Percentiles rank a stretch among this genome's conserved stretches.
Evolutionary conservation across 2,797 vertebrate species (phyloP).

Genomic region (Hafferia zeledoni): DNA sequence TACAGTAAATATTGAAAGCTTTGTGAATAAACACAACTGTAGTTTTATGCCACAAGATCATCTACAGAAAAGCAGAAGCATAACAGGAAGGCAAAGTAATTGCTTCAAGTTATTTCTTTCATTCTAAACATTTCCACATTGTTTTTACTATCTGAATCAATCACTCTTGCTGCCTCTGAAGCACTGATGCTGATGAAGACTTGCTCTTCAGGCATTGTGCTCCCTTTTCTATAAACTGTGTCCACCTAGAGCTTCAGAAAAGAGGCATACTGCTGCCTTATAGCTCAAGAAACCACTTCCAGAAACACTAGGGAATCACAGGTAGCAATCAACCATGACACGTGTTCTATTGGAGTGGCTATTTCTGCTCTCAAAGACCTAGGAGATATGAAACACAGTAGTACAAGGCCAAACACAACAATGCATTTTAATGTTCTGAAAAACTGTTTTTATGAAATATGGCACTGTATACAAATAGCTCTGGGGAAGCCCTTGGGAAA

Average conservation of each 20-base stretch:
- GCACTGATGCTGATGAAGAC: neutral
- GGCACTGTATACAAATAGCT: neutral
- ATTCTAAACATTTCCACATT: neutral
- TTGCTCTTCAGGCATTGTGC: accelerated
- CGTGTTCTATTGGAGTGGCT: neutral
- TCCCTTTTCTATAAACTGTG: neutral
- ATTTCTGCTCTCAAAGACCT: neutral
- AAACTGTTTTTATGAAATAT: neutral
- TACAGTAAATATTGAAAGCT: neutral
- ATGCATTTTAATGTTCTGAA: neutral
- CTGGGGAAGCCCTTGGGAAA: neutral
- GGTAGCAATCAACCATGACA: accelerated
- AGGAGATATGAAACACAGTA: neutral
- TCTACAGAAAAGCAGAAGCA: neutral
- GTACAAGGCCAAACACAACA: neutral
- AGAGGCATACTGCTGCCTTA: neutral
- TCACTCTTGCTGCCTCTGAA: neutral
- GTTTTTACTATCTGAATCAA: neutral
- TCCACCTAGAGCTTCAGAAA: neutral
- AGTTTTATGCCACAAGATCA: neutral
- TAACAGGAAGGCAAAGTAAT: neutral
- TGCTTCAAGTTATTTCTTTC: neutral
- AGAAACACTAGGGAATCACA: neutral
- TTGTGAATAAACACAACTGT: neutral
- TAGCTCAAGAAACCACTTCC: neutral